Evolutionary conservation across 2,113 vertebrate species (phyloP).

Genomic region (Daubentonia madagascariensis): DNA sequence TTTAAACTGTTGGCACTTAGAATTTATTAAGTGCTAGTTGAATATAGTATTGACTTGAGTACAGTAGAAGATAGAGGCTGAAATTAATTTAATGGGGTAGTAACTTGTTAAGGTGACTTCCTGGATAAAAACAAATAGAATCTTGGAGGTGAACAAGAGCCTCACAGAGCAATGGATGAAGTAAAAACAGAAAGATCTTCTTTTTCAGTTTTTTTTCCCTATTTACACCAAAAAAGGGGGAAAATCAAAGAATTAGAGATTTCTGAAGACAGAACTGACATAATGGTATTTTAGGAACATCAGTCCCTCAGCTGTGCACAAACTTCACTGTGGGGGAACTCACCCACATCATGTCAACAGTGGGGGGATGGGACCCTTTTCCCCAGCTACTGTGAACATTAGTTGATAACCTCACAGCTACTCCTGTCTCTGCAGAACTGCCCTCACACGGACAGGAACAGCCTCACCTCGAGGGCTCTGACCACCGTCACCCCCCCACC

Average conservation of each 20-base stretch:
- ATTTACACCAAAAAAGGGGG: background rate
- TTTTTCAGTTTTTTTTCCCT: background rate
- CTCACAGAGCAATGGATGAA: background rate
- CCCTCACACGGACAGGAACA: background rate
- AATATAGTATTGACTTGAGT: background rate
- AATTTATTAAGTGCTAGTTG: background rate
- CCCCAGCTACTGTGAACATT: background rate
- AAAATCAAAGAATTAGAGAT: background rate
- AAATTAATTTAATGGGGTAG: background rate
- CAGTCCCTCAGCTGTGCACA: background rate
- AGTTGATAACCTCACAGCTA: too few relatives aligned
- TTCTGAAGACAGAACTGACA: background rate
- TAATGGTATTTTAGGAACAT: background rate
- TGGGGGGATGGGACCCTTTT: background rate
- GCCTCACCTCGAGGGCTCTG: background rate
- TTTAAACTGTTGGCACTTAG: background rate
- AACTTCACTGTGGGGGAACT: rapidly evolving
- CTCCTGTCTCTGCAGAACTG: background rate
- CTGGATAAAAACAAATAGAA: background rate
- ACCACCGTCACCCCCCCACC: background rate
- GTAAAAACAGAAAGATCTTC: background rate
- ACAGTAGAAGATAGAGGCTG: background rate
- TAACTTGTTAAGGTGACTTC: background rate
- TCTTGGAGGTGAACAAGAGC: background rate
- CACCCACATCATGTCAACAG: background rate